These are phyloP conservation scores for Calcarius ornatus DNA, from an alignment of 2,113 vertebrate genomes.

Conservation along the genomic window DNA sequence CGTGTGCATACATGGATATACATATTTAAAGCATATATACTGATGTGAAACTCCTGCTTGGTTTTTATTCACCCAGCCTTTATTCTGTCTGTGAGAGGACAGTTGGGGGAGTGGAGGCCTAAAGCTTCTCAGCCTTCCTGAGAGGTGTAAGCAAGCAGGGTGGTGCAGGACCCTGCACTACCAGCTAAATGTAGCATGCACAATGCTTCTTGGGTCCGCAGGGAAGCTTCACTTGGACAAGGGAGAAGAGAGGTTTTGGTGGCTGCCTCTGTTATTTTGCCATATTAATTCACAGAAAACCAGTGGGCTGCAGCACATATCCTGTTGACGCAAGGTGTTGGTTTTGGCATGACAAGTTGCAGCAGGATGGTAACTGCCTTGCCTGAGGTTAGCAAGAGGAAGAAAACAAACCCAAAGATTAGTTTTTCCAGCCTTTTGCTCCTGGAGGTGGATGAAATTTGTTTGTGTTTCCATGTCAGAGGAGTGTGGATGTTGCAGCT, in stretches of 20 bases:
- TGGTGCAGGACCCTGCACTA: not conserved
- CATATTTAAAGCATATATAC: not conserved
- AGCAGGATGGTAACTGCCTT: not conserved
- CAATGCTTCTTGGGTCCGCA: fast-evolving
- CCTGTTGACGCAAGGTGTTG: not conserved
- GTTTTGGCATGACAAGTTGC: not conserved
- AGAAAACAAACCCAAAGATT: not conserved
- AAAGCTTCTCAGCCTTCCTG: not conserved
- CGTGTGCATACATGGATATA: too few relatives aligned
- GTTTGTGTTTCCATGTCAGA: not conserved
- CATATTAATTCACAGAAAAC: not conserved
- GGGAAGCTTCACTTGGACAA: not conserved
- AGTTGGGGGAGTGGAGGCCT: not conserved
- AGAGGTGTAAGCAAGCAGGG: fast-evolving
- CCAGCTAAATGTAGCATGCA: fast-evolving
- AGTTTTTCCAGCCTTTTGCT: not conserved
- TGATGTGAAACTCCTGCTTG: not conserved
- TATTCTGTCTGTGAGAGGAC: not conserved
- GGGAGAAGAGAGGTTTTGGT: not conserved
- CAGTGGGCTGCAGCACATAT: fast-evolving
- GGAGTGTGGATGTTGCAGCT: not conserved
- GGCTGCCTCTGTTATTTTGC: not conserved
- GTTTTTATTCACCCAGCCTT: not conserved
- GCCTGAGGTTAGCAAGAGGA: not conserved
- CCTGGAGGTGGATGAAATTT: not conserved